Evolutionary conservation across 2,888 invertebrate genomes (phyloP), one percentile per base, ranked within the genome.

Genomic region (Diarsia rubi): DNA sequence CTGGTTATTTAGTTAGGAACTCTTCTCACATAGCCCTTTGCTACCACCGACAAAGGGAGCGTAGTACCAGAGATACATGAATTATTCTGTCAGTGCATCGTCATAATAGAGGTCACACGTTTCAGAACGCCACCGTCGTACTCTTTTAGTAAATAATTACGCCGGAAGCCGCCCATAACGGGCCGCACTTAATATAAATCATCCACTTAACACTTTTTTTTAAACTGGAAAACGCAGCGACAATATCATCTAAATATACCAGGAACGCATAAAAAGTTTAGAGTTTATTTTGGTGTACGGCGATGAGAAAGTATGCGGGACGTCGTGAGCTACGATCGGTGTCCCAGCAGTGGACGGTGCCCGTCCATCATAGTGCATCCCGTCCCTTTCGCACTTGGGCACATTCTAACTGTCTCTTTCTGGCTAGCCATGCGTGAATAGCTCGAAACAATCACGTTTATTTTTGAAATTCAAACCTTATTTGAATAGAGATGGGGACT

Each of bases 181-280:
- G 89, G 88, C 89, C 90, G 91, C 94, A 93, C 93, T 95, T 94
- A 94, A 94, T 94, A 95, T 96, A 95, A 96, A 96, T 96, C 96
- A 96, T 95, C 95, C 95, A 96, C 95, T 96, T 96, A 96, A 95
- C 96, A 95, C 95, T 94, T 95, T 95, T 95, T 94, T 93, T 90
- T 90, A 88, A 79, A 90, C 87, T 89, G 86, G 88, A 90, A 92
- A 92, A 92, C 88, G 90, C 88, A 88, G 93, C 93, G 94, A 95
- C 95, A 95, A 93, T 94, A 92, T 94, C 92, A 89, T 94, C 94
- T 94, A 95, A 94, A 95, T 95, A 94, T 94, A 95, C 93, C 93
- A 91, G 92, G 93, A 90, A 91, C 88, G 90, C 94, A 95, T 94
- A 95, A 95, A 95, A 95, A 95, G 92, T 90, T 92, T 91, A 91